Percentiles rank a stretch among this genome's conserved stretches.
Evolutionary conservation across 2,888 invertebrate species (phyloP).

Genomic region (Drosophila recens): DNA sequence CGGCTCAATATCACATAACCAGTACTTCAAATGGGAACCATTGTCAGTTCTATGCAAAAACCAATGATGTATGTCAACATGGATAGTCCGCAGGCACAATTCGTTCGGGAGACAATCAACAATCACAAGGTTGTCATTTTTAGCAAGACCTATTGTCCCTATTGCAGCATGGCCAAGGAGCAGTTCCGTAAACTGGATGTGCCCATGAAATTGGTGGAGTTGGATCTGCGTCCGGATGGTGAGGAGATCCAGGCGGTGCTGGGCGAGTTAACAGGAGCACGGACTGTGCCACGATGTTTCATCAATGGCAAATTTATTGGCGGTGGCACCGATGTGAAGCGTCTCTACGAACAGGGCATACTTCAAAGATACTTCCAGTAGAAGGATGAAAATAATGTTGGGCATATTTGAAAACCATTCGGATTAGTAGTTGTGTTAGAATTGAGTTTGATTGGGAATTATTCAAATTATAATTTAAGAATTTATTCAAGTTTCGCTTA

Average conservation of each 20-base stretch:
- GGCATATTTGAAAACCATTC: background rate
- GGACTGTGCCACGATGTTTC: constrained; percentile 97
- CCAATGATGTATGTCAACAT: constrained; percentile 67
- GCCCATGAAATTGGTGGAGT: constrained; percentile 90
- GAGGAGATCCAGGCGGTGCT: constrained; percentile 92
- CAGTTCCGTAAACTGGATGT: constrained; percentile 90
- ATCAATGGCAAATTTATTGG: constrained; percentile 96
- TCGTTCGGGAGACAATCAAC: constrained; percentile 88
- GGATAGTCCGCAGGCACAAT: constrained; percentile 76
- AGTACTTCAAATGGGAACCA: constrained; percentile 69
- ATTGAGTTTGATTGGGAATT: constrained; percentile 32
- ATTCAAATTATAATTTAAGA: background rate
- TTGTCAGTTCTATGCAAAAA: constrained; percentile 60
- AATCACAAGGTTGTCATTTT: constrained; percentile 94
- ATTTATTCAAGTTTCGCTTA: background rate
- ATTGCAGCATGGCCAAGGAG: constrained; percentile 96
- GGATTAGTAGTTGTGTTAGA: constrained; percentile 19
- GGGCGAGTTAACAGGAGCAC: constrained; percentile 92
- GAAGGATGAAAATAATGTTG: too few relatives aligned
- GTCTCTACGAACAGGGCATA: constrained; percentile 90
- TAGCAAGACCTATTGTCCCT: constrained; percentile 96
- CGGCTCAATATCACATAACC: background rate
- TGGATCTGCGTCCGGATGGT: constrained; percentile 92
- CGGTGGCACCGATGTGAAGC: constrained; percentile 95
- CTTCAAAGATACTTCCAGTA: constrained; percentile 87